Evolutionary conservation across 1,140 invertebrate genomes (phyloP), one percentile per base, ranked within the genome.

Genomic region (Macrobrachium rosenbergii): DNA sequence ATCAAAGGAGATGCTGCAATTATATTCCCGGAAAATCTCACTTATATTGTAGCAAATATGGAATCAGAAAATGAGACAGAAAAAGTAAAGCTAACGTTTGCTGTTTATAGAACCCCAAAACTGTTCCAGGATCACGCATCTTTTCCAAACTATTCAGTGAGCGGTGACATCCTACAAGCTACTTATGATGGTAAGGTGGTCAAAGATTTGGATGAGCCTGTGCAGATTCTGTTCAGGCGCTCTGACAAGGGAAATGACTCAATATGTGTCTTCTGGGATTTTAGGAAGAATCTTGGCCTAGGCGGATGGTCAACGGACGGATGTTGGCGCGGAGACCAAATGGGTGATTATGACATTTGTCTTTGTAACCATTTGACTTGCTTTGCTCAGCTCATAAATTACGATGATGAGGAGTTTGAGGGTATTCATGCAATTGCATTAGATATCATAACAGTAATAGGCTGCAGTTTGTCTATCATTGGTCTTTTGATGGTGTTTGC

Each of bases 341-440:
- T 80, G 37, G 60, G 73, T 16, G 60, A 87, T 19, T 79, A 86
- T 82, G 5, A 75, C 3, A 63, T 88, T 8, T 91, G 91, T 80
- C 17, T 82, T 11, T 91, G 91, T 60, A 90, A 90, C 81, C 90
- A 91, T 75, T 64, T 90, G 14, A 90, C 90, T 28, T 80, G 77
- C 23, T 88, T 90, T 73, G 90, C 90, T 3, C 82, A 84, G 19
- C 87, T 91, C 5, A 88, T 91, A 28, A 90, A 87, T 75, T 90
- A 88, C 75, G 78, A 90, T 64, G 76, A 85, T 69, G 62, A 80
- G 19, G 80, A 63, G n/a, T 59, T 81, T 37, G 45, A 16, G 19
- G 83, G 78, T 16, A 43, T 59, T 21, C 90, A 90, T 82, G 67
- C 60, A 19, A 16, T 82, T 16, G 77, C 78, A 19, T 88, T 91